These are phyloP conservation scores for Eristalis arbustorum DNA, from an alignment of 2,888 invertebrate species.

Conservation along the genomic window DNA sequence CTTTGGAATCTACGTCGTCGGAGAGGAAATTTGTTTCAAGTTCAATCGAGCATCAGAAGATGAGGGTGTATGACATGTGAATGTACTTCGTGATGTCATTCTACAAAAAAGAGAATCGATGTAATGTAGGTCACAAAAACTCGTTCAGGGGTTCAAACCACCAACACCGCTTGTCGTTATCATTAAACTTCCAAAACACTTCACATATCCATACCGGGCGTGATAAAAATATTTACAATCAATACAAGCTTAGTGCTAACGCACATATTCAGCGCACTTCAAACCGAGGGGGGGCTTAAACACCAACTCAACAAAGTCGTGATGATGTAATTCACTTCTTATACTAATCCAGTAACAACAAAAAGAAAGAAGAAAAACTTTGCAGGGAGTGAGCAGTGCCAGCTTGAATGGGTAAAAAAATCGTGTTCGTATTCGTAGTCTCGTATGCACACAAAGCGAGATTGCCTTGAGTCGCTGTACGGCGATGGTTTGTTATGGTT, in stretches of 20 bases:
- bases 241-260: background rate
- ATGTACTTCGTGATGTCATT: constrained; percentile 7
- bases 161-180: background rate
- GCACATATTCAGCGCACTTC: background rate
- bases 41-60: background rate
- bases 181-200: background rate
- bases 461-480: constrained; percentile 17
- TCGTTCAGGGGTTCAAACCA: background rate
- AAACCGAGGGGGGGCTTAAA: background rate
- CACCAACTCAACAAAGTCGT: background rate
- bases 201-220: background rate
- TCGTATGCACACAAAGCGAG: background rate
- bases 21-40: background rate
- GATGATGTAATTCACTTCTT: background rate
- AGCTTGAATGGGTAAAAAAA: background rate
- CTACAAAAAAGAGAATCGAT: background rate
- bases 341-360: background rate
- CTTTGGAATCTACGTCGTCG: background rate
- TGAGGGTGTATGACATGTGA: background rate
- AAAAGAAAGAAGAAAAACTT: background rate
- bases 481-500: constrained; percentile 32
- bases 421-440: background rate
- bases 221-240: constrained; percentile 7
- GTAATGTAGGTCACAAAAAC: constrained; percentile 30
- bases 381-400: background rate